Evolutionary conservation across 2,888 invertebrate species (phyloP), one percentile per base, ranked within the genome.

Genomic region (Drosophila quinaria): DNA sequence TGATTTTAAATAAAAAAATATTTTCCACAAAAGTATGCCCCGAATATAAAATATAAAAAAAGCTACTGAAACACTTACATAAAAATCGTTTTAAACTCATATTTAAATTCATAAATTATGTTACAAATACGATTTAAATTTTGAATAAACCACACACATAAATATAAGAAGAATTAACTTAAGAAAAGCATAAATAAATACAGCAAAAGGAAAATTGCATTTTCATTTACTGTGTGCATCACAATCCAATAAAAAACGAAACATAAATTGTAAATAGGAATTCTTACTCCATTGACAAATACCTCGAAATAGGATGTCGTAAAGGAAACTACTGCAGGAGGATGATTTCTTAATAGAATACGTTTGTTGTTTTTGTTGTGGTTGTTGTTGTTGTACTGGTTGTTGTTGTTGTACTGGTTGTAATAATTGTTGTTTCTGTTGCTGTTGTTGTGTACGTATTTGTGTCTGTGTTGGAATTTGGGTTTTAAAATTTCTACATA

Each of bases 241-340:
- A 63, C 61, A 84, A 78, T 76, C 63, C 65, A 64, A 69, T 59
- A 39, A 52, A 58, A 54, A 67, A 63, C 56, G 62, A 70, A 73
- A 74, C 70, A 73, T 68, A 78, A 74, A 72, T 55, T 80, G 76
- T 61, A 80, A 75, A 78, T 76, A 63, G 74, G 79, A 91, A 85
- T 85, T 88, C 90, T 92, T 92, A 91, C 91, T 92, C 91, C 91
- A 89, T 89, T 91, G 90, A 92, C 91, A 92, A 93, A 93, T 93
- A 93, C 93, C 93, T 93, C 93, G 92, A 92, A 93, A 93, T 90
- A 93, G 90, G 87, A 92, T 90, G 92, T 92, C 92, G 91, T 93
- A 92, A 90, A 93, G 92, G 91, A 93, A 93, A 92, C 92, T 93
- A 93, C 93, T 93, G 93, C 93, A 93, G 89, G 92, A 93, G 89